Conservation (phyloP, 2,113 vertebrate species). For the Carassius auratus region DNA sequence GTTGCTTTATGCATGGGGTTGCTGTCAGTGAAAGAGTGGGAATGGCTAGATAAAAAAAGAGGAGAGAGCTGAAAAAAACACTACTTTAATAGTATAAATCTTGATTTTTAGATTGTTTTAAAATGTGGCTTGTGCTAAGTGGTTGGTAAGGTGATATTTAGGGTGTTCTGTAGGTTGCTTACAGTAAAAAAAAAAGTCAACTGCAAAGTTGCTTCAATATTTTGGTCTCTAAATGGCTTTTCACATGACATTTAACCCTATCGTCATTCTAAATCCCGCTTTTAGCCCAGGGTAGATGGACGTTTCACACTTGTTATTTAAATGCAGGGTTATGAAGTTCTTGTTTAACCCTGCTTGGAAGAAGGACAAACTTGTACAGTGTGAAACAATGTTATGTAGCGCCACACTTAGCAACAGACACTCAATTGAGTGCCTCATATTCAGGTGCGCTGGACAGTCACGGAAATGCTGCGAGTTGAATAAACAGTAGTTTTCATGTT, state of each 20-base stretch:
- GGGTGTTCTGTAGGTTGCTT: background rate
- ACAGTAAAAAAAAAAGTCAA: background rate
- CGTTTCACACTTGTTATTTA: background rate
- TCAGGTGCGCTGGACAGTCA: background rate
- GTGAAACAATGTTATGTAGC: background rate
- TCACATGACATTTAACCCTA: no score
- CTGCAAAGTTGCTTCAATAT: background rate
- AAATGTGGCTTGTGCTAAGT: no score
- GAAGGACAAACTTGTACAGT: background rate
- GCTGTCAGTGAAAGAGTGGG: background rate
- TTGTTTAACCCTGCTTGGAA: no score
- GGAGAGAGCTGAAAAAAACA: conserved; percentile 10
- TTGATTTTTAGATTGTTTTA: background rate
- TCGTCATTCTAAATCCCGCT: background rate
- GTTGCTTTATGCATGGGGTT: background rate
- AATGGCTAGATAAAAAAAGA: background rate
- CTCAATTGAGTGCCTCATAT: background rate
- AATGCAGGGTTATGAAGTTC: background rate
- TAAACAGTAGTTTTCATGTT: background rate
- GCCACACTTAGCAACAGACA: background rate
- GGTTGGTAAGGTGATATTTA: no score
- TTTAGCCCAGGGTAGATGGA: background rate
- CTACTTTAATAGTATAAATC: conserved; percentile 3
- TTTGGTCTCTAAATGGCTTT: background rate
- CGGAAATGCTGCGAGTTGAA: background rate